These are phyloP conservation scores for Oncorhynchus kisutch DNA, from an alignment of 2,113 vertebrate genomes.

Conservation along the genomic window DNA sequence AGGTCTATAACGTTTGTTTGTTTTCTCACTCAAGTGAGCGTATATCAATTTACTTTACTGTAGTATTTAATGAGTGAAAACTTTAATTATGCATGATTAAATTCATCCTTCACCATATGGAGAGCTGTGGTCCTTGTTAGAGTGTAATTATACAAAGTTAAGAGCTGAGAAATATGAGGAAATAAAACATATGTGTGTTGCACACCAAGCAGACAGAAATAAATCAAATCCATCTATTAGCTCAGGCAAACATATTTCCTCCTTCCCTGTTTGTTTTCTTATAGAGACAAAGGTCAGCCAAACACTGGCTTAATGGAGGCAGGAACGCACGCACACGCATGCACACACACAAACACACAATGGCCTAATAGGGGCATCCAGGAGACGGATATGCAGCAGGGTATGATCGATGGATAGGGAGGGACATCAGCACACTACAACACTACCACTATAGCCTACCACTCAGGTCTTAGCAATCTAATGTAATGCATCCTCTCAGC, in stretches of 20 bases:
- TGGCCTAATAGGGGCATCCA: not conserved
- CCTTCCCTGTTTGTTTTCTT: not conserved
- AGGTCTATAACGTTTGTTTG: too few species aligned
- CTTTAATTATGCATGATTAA: not conserved
- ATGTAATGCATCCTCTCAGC: not conserved
- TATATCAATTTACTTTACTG: too few species aligned
- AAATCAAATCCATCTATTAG: not conserved
- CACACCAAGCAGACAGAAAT: not conserved
- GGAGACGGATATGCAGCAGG: not conserved
- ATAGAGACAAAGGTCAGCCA: not conserved
- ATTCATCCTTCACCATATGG: not conserved
- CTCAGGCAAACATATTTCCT: not conserved
- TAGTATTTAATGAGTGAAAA: not conserved
- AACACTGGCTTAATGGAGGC: not conserved
- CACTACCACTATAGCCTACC: too few species aligned
- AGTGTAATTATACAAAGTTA: not conserved
- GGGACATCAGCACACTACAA: not conserved
- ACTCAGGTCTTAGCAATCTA: too few species aligned
- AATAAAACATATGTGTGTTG: not conserved
- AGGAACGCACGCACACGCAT: too few species aligned
- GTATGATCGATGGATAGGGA: not conserved
- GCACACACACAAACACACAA: too few species aligned
- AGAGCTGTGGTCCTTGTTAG: not conserved
- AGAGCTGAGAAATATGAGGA: not conserved
- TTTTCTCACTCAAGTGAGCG: too few species aligned